These are phyloP conservation scores for Chloroceryle aenea DNA, from an alignment of 2,113 vertebrate genomes.

Conservation along the genomic window DNA sequence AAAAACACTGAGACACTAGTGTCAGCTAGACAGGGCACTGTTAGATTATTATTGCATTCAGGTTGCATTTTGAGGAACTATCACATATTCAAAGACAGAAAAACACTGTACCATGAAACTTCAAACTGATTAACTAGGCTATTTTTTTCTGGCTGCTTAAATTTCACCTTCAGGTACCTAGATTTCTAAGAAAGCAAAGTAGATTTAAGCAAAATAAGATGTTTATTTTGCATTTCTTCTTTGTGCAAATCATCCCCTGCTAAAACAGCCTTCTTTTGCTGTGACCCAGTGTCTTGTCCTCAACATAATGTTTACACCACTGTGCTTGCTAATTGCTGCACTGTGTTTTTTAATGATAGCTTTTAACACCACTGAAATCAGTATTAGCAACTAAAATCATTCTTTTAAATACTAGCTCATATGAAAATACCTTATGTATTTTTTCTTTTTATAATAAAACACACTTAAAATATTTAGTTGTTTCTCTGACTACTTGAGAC, in stretches of 20 bases:
- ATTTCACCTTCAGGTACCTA: not conserved
- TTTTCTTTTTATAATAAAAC: not conserved
- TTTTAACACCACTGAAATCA: not conserved
- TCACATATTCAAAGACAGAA: not conserved
- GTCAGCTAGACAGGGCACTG: not conserved
- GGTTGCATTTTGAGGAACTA: not conserved
- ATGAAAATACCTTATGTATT: not conserved
- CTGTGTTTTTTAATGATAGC: not conserved
- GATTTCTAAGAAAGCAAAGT: not conserved
- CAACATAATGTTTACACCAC: not conserved
- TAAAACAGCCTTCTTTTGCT: not conserved
- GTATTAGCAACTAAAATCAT: not conserved
- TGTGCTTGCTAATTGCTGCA: not conserved
- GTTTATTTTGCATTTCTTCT: not conserved
- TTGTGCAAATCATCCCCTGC: not conserved
- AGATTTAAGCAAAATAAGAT: not conserved
- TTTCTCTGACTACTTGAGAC: not conserved
- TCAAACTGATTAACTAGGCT: not conserved
- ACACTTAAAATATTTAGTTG: not conserved
- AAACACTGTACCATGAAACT: fast-evolving
- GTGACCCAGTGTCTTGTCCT: not conserved
- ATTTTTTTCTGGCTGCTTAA: not conserved
- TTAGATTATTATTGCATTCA: not conserved
- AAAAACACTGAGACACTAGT: not conserved
- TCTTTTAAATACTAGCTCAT: not conserved